These are phyloP conservation scores for Scolopax mira DNA, from an alignment of 2,113 vertebrate genomes.

Conservation along the genomic window DNA sequence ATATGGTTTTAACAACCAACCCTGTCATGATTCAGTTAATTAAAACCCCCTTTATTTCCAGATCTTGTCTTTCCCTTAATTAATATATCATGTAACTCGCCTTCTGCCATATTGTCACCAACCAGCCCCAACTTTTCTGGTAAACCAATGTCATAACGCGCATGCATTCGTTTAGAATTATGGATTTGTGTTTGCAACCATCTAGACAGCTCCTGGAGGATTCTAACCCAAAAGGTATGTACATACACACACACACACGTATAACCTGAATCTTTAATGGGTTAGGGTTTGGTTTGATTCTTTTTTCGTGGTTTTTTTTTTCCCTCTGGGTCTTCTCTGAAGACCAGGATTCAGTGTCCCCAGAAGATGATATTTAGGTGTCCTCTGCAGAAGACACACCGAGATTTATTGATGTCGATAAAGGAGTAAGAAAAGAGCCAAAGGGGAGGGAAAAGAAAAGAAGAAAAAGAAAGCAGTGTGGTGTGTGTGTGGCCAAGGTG, in stretches of 20 bases:
- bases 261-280: too few species aligned
- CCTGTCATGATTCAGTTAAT: not conserved
- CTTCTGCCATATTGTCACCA: too few species aligned
- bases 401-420: not conserved
- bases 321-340: not conserved
- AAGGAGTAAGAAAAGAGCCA: not conserved
- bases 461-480: too few species aligned
- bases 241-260: too few species aligned
- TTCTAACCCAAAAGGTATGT: too few species aligned
- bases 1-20: not conserved
- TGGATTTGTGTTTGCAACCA: not conserved
- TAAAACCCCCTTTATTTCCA: not conserved
- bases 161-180: accelerated
- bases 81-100: not conserved
- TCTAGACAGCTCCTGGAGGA: not conserved
- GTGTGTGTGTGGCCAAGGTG: too few species aligned
- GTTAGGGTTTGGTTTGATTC: accelerated
- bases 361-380: accelerated
- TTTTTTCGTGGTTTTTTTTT: too few species aligned
- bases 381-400: not conserved
- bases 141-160: not conserved
- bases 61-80: not conserved
- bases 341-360: accelerated
- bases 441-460: too few species aligned
- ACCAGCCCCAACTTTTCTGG: not conserved